Evolutionary conservation across 2,797 vertebrate species (phyloP), one percentile per base, ranked within the genome.

Genomic region (Melanogrammus aeglefinus): DNA sequence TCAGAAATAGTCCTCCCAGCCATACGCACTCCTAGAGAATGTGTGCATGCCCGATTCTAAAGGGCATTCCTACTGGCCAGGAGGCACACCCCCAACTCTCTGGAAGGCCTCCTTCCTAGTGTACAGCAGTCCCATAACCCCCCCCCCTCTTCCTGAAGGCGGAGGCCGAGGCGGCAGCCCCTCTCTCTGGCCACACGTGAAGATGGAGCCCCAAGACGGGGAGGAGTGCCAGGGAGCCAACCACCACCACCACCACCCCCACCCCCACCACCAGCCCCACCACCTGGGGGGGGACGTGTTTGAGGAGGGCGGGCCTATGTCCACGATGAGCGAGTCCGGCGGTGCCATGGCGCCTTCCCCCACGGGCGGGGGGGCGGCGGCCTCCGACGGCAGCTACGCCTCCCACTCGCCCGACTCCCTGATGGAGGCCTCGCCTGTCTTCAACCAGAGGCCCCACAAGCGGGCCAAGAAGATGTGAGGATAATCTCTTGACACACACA

Each of bases 321-420:
- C 98, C 14, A 97, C 96, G 76, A 98, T 99, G 94, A 99, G 97
- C 0, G 98, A 99, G 90, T 95, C 96, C 0, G 97, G 84, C 12
- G 92, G 86, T 6, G 95, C 69, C 90, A 97, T 93, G 94, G 96
- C 74, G 0, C 94, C 96, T 24, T 99, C 97, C 6, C 97, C 97
- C 0, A 95, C 94, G 0, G 93, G 91, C 0, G 90, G 44, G 0
- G 57, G 21, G 57, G 57, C 47, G 16, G 16, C 6, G 57, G 95
- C 91, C 1, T 99, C 97, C 0, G 97, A 99, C 2, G 96, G 91
- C 93, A 99, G 97, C 91, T 99, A 96, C 0, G 94, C 93, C 2
- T 99, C 97, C 7, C 97, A 97, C 85, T 98, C 97, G 1, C 95
- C 97, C 0, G 97, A 99, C 81, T 98, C 97, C 66, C 92, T 99